Conservation (phyloP, 1,140 invertebrate genomes). For the Tetramorium alpestre region DNA sequence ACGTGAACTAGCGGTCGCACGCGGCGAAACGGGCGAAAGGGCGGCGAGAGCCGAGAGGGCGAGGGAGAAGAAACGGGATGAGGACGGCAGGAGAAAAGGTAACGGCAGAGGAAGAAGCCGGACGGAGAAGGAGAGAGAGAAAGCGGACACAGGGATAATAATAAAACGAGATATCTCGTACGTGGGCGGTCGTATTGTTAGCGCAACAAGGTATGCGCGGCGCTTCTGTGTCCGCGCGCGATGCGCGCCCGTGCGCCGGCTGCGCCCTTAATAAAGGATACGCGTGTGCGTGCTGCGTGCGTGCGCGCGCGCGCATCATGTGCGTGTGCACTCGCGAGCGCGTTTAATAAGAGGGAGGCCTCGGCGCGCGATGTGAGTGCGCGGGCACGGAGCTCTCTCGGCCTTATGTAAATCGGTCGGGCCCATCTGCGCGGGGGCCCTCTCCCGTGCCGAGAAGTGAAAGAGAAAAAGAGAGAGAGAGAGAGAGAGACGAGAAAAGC, state of each 20-base stretch:
- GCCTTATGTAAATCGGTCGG: constrained; percentile 78
- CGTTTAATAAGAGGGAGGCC: constrained; percentile 75
- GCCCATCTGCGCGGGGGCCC: constrained; percentile 70
- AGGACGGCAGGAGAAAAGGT: constrained; percentile 9
- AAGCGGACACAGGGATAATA: constrained; percentile 76
- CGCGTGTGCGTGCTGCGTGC: constrained; percentile 68
- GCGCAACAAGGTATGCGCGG: constrained; percentile 82
- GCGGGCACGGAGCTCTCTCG: constrained; percentile 48
- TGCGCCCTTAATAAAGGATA: constrained; percentile 75
- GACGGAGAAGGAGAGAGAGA: constrained; percentile 18
- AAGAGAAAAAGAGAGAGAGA: not conserved
- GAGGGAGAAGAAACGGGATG: constrained; percentile 42
- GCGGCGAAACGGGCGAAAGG: constrained; percentile 55
- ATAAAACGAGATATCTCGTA: constrained; percentile 82
- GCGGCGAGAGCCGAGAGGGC: not conserved
- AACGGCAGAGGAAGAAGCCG: not conserved
- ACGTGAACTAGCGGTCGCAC: constrained; percentile 39
- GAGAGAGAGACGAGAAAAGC: not conserved
- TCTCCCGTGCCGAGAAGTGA: not conserved
- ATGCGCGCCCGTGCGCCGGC: constrained; percentile 73
- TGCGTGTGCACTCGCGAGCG: constrained; percentile 45
- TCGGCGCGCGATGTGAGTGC: constrained; percentile 58
- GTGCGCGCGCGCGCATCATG: constrained; percentile 39
- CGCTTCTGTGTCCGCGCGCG: constrained; percentile 79
- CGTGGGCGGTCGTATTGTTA: constrained; percentile 83